A percentile compares a stretch with the other conserved stretches of the same genome.
Conservation (phyloP, 2,113 vertebrate genomes). For the Nipponia nippon region DNA sequence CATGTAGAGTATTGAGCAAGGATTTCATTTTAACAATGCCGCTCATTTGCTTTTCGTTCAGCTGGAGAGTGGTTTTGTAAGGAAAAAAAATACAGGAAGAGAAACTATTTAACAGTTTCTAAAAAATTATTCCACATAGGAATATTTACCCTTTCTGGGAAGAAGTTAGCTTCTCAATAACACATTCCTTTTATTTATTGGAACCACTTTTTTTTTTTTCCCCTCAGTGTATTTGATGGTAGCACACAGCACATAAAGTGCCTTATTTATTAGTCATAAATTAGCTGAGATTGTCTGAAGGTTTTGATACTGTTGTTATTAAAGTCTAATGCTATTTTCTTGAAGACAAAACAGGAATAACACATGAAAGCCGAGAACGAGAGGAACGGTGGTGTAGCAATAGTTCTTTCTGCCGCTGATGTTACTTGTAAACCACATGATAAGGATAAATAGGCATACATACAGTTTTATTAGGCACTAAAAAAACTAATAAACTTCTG, state of each 20-base stretch:
- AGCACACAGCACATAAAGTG: not conserved
- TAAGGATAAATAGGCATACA: not conserved
- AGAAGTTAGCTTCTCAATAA: not conserved
- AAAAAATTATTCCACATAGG: not conserved
- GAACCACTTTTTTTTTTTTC: not conserved
- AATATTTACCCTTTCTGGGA: not conserved
- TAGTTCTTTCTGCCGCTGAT: not conserved
- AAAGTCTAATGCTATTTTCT: constrained; percentile 16
- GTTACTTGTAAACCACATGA: not conserved
- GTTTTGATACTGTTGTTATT: not conserved
- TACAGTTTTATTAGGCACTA: not conserved
- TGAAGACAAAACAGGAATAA: not conserved
- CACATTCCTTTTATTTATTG: not conserved
- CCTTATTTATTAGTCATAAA: constrained; percentile 9
- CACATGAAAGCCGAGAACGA: not conserved
- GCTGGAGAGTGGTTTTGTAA: not conserved
- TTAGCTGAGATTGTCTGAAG: not conserved
- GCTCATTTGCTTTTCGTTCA: not conserved
- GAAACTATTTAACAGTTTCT: not conserved
- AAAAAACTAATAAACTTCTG: not conserved
- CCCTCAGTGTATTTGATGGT: not conserved
- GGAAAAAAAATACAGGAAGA: not conserved
- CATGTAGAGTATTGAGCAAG: not conserved
- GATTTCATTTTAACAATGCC: not conserved
- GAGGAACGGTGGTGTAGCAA: not conserved